Percentiles rank a stretch among this genome's conserved stretches.
Conservation (phyloP, 2,113 vertebrate species). For the Paralichthys olivaceus region DNA sequence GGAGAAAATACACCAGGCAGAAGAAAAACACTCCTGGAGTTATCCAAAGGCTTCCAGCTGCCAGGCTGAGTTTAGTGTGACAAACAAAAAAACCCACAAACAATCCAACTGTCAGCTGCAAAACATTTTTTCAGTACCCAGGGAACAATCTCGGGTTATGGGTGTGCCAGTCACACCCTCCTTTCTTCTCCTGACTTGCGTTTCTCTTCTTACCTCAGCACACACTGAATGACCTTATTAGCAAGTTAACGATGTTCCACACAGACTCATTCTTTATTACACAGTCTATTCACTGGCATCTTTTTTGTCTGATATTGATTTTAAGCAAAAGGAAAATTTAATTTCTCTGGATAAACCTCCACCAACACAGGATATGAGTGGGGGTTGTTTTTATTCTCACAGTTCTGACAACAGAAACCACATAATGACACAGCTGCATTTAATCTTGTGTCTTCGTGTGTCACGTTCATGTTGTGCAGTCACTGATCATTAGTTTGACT, state of each 20-base stretch:
- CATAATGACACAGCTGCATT: neutral
- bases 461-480: neutral
- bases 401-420: neutral
- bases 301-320: conserved; percentile 9
- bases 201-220: conserved; percentile 6
- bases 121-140: conserved; percentile 48
- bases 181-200: conserved; percentile 22
- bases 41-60: conserved; percentile 33
- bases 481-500: neutral
- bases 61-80: conserved; percentile 40
- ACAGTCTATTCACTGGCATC: neutral
- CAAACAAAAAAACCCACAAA: conserved; percentile 64
- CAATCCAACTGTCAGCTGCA: conserved; percentile 53
- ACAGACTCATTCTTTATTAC: conserved; percentile 17
- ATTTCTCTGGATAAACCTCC: neutral
- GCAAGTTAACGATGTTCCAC: conserved; percentile 5
- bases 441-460: neutral
- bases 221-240: conserved; percentile 6
- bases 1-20: conserved; percentile 8
- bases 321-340: neutral
- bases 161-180: conserved; percentile 34
- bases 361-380: conserved; percentile 3
- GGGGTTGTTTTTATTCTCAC: neutral
- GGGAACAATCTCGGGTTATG: conserved; percentile 39
- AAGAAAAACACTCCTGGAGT: conserved; percentile 31